phyloP scores from a whole-genome alignment of 2,113 vertebrate species.

The Neolamprologus kungweensis region DNA sequence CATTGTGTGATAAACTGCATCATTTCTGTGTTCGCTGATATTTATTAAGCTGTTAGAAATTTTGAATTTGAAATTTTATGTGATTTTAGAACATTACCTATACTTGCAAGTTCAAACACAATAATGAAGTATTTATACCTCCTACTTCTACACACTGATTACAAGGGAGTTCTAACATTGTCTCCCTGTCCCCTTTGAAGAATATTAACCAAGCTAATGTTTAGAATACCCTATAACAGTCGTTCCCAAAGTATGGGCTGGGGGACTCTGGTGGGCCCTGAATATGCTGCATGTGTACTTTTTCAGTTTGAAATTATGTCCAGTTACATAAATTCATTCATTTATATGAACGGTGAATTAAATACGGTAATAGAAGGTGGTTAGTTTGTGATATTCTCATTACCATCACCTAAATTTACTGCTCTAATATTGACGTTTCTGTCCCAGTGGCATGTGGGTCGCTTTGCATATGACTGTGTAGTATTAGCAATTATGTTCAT shows the following conservation, averaged over 20 bases:
- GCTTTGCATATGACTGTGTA: neutral
- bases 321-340: neutral
- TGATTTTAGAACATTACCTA: neutral
- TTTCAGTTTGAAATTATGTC: neutral
- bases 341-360: neutral
- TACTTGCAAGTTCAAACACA: neutral
- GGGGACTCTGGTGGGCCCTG: neutral
- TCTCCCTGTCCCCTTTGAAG: neutral
- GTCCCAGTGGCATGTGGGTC: fast-evolving
- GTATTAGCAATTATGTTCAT: neutral
- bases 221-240: neutral
- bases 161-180: neutral
- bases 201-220: neutral
- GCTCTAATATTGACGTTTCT: neutral
- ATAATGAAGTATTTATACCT: neutral
- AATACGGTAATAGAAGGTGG: neutral
- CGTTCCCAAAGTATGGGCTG: neutral
- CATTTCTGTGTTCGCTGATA: neutral
- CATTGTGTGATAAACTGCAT: neutral
- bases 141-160: neutral
- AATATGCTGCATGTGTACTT: neutral
- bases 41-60: neutral
- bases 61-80: neutral
- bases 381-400: neutral
- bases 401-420: neutral